Base-by-base conservation (phyloP, 2,113 vertebrate species). In the Caretta caretta region DNA sequence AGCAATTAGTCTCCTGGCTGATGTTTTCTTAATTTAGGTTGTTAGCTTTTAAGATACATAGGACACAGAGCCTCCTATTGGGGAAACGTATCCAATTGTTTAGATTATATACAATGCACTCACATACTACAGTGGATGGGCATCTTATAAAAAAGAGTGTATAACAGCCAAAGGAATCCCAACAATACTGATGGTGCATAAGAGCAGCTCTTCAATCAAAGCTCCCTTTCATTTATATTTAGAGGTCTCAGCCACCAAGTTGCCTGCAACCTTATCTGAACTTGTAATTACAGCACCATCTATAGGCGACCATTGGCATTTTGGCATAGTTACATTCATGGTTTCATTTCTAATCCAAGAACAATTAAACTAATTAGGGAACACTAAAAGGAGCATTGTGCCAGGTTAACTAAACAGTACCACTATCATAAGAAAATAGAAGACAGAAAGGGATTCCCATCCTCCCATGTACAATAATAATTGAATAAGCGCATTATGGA, bases 301-400 rank as follows among this genome's bases (percentile, higher is more conserved):
- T 78, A 48, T 24, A 78, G 75, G 38, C 24, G 5, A 25, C 54
- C 54, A 57, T 22, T 9, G 3, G n/a, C 22, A 76, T 31, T 69
- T 20, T 8, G 0, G 29, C 4, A 49, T 6, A 59, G 31, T 2
- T 46, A 16, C 0, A 56, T 1, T 72, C 50, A 0, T 0, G 10
- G 75, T 53, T 27, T 10, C 6, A 4, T 5, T 22, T 19, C 5
- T n/a, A 6, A 5, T 57, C 51, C 51, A 35, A 4, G 27, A 38
- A 10, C 79, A 53, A 22, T 51, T 51, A 50, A 80, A 35, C 31
- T 20, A 35, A 80, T 49, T 35, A 20, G n/a, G 25, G 24, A n/a
- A 42, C 35, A 22, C 19, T 31, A 54, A 25, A 56, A 24, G n/a
- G 80, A 25, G 35, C 5, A 16, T 19, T 27, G 24, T 46, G 38